These are phyloP conservation scores for Dendrolimus pini DNA, from an alignment of 2,888 invertebrate species.

Conservation along the genomic window DNA sequence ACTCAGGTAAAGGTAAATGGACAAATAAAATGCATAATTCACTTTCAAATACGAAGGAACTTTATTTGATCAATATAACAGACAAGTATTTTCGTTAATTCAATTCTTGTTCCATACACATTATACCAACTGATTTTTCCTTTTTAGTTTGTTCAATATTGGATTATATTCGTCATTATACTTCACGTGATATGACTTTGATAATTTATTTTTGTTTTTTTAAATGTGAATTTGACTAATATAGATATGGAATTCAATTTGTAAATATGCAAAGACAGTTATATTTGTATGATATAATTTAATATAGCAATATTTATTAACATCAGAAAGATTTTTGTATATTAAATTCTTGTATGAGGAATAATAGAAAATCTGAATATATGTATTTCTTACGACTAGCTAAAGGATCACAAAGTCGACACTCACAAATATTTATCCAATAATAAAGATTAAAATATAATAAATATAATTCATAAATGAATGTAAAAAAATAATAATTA, in stretches of 20 bases:
- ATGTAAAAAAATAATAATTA: conserved; percentile 1
- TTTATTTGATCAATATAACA: conserved; percentile 71
- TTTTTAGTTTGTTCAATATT: conserved; percentile 49
- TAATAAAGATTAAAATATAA: conserved; percentile 10
- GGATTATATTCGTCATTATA: conserved; percentile 38
- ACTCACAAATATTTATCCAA: conserved; percentile 34
- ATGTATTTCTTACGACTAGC: conserved; percentile 56
- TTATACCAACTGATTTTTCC: conserved; percentile 27
- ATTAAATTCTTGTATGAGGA: conserved; percentile 45
- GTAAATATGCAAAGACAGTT: conserved; percentile 49
- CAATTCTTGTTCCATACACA: conserved; percentile 37
- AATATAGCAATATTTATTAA: conserved; percentile 49
- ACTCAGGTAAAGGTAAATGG: not conserved
- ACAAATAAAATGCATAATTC: conserved; percentile 19
- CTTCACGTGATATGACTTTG: conserved; percentile 55
- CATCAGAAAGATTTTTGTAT: conserved; percentile 54
- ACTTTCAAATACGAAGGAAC: conserved; percentile 61
- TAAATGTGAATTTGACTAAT: conserved; percentile 45
- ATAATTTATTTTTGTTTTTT: conserved; percentile 32
- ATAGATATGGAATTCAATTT: conserved; percentile 48
- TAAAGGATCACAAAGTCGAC: conserved; percentile 65
- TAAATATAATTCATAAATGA: conserved; percentile 8
- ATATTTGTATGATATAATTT: conserved; percentile 33
- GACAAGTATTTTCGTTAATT: conserved; percentile 47
- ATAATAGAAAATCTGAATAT: conserved; percentile 72